Base-by-base conservation (phyloP, 2,888 invertebrate genomes). In the Rapana venosa region DNA sequence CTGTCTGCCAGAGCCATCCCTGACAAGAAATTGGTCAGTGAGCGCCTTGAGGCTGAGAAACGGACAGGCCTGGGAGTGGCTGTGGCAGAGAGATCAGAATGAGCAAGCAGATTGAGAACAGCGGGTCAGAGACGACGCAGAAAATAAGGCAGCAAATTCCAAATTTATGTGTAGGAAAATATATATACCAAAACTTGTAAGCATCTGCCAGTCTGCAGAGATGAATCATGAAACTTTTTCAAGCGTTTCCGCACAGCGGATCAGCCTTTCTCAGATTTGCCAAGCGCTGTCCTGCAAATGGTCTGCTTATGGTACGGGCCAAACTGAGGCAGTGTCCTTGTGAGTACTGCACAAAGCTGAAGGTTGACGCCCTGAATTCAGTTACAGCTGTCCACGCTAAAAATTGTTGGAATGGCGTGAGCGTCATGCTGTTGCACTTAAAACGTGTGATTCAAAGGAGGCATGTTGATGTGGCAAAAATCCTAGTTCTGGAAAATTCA, bases 181-280 rank as follows among this genome's bases (percentile, higher is more conserved):
- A n/a, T n/a, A n/a, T n/a, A n/a, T n/a, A n/a, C n/a, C n/a, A 83
- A 83, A 35, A 83, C 83, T 35, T 22, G 83, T 6, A 83, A 83
- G 36, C 83, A 83, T 22, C 83, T 22, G 35, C 47, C 8, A 17
- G 11, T 17, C 26, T 83, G 47, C 13, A 26, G 83, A 13, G n/a
- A 22, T 35, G 32, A 8, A 26, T 83, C 13, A 83, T 8, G n/a
- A 35, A 83, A 32, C 20, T 35, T 22, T n/a, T 32, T n/a, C 13
- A 35, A n/a, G 20, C 20, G 83, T 74, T 74, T 20, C 26, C 26
- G 74, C 20, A 6, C 26, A 17, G n/a, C 74, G 6, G 20, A 74
- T 74, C 26, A 74, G 74, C n/a, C 26, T 74, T n/a, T 26, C 74
- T n/a, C 26, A 74, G 17, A 74, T 74, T 74, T n/a, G n/a, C 74